Evolutionary conservation across 2,888 invertebrate genomes (phyloP).

Genomic region (Cosmia pyralina): DNA sequence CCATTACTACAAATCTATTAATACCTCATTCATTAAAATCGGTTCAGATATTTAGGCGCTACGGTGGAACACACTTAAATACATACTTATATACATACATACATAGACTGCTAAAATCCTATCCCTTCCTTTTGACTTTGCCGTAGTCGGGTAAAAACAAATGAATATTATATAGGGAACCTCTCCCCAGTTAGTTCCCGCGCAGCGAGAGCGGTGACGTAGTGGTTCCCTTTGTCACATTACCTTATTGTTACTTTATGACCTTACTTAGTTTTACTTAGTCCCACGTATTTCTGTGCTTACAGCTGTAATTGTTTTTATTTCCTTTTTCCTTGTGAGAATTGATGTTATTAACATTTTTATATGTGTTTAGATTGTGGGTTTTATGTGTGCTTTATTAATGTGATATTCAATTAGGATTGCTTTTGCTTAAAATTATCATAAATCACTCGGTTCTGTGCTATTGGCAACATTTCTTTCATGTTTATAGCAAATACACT

Average conservation of each 20-base stretch:
- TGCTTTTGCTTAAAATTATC: neutral
- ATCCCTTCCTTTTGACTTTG: no score
- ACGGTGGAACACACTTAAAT: no score
- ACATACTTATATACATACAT: no score
- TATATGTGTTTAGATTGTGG: slow-evolving; percentile 25
- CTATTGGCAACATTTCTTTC: neutral
- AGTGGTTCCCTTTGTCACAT: slow-evolving; percentile 64
- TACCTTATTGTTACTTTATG: slow-evolving; percentile 63
- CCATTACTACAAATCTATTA: no score
- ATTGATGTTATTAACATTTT: slow-evolving; percentile 54
- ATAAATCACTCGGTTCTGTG: neutral
- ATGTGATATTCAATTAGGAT: slow-evolving; percentile 18
- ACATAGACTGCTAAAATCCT: no score
- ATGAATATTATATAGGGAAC: slow-evolving; percentile 5
- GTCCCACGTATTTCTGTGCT: slow-evolving; percentile 55
- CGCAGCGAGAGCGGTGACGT: slow-evolving; percentile 46
- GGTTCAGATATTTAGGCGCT: no score
- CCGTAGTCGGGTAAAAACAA: no score
- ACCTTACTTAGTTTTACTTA: slow-evolving; percentile 62
- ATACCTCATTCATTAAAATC: no score
- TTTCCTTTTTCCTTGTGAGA: slow-evolving; percentile 42
- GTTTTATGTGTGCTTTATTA: slow-evolving; percentile 13
- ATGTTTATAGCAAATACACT: neutral
- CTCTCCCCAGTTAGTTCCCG: neutral
- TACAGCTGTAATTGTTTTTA: slow-evolving; percentile 58